A percentile compares a stretch with the other conserved stretches of the same genome.
Evolutionary conservation across 2,797 vertebrate genomes (phyloP).

Genomic region (Pipistrellus kuhlii): DNA sequence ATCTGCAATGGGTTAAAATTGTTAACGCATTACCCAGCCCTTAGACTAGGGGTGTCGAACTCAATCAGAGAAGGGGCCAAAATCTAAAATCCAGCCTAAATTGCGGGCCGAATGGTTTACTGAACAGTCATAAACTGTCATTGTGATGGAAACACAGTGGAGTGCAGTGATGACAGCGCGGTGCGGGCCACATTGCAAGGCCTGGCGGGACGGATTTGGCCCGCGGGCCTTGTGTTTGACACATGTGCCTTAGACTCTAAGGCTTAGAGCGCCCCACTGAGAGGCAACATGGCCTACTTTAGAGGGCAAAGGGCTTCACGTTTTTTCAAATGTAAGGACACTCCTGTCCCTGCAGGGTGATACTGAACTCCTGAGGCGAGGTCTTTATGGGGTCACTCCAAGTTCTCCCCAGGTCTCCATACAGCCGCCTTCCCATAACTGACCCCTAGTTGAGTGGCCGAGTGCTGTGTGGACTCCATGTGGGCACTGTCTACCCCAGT

Average conservation of each 20-base stretch:
- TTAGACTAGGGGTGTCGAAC: no score
- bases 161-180: no score
- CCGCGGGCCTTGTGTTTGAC: no score
- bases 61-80: no score
- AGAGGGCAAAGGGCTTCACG: background rate
- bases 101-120: no score
- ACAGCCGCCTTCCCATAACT: background rate
- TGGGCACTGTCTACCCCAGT: rapidly evolving
- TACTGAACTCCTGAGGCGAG: background rate
- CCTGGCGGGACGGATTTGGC: no score
- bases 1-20: background rate
- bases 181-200: no score
- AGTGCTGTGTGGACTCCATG: background rate
- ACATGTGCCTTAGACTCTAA: background rate
- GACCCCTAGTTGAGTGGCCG: background rate
- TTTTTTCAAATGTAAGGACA: background rate
- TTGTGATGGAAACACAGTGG: no score
- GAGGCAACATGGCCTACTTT: background rate
- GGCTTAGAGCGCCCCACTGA: background rate
- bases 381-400: background rate
- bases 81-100: no score
- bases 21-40: background rate
- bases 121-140: no score
- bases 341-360: background rate
- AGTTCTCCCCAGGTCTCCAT: background rate